A percentile compares a stretch with the other conserved stretches of the same genome.
Evolutionary conservation across 2,113 vertebrate species (phyloP).

Genomic region (Podilymbus podiceps): DNA sequence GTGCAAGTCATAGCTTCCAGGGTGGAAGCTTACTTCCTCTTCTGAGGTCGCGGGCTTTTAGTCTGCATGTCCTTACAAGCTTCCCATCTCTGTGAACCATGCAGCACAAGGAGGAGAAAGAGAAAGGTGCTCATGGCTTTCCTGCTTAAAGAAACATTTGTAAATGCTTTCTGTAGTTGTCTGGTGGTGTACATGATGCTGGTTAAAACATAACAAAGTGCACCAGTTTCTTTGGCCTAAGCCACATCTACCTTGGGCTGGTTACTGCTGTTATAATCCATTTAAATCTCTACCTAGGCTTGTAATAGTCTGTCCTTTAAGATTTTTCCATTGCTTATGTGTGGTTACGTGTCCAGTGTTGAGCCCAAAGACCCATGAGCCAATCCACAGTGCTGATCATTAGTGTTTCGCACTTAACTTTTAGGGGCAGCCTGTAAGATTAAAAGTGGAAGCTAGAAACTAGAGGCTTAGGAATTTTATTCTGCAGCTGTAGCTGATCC

Average conservation of each 20-base stretch:
- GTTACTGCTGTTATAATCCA: not conserved
- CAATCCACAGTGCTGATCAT: not conserved
- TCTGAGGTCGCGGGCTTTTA: not conserved
- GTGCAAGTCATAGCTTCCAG: not conserved
- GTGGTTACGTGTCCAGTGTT: fast-evolving
- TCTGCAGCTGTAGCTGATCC: not conserved
- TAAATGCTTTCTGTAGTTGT: not conserved
- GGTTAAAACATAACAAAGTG: not conserved
- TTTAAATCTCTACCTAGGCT: not conserved
- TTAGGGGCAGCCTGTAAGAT: not conserved
- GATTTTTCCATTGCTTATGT: not conserved
- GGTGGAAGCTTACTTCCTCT: not conserved
- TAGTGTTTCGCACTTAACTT: not conserved
- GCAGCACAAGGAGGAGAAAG: not conserved
- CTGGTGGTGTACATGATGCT: not conserved
- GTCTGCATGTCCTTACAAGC: not conserved
- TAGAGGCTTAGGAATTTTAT: not conserved
- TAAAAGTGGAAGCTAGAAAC: not conserved
- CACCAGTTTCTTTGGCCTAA: not conserved
- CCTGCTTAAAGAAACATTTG: not conserved
- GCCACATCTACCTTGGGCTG: not conserved
- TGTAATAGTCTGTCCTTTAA: not conserved
- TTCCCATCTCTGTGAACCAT: not conserved
- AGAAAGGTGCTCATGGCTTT: not conserved
- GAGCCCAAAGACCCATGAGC: not conserved